Percentiles rank a stretch among this genome's conserved stretches.
These are phyloP conservation scores for Galaxea fascicularis DNA, from an alignment of 92 coral and sea anemone species.

Conservation along the genomic window DNA sequence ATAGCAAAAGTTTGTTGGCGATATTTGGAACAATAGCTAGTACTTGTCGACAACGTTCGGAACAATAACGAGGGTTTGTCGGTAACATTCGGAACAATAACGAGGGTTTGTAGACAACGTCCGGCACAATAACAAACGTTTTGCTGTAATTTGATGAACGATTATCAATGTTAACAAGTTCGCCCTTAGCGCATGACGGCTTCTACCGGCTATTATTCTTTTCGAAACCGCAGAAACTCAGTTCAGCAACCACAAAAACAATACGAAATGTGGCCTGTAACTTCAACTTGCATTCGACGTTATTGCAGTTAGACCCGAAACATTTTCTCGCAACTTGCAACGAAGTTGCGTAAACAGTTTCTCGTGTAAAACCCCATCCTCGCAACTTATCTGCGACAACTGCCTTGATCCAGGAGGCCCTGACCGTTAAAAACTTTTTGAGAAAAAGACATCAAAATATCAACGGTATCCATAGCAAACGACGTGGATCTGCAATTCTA, in stretches of 20 bases:
- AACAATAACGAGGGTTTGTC: background rate
- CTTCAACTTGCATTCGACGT: too few species aligned
- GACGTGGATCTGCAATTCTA: background rate
- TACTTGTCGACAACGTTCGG: background rate
- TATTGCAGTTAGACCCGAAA: too few species aligned
- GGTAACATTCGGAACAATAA: background rate
- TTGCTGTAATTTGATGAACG: background rate
- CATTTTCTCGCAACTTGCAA: too few species aligned
- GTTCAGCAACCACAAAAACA: too few species aligned
- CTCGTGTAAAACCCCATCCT: too few species aligned
- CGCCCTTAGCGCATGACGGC: too few species aligned
- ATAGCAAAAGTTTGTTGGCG: background rate
- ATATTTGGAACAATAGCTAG: background rate
- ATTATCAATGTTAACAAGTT: background rate
- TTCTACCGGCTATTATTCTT: too few species aligned
- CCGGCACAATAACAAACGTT: background rate
- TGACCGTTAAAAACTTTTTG: background rate
- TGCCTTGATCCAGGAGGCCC: background rate
- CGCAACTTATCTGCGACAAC: too few species aligned
- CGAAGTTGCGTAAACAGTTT: too few species aligned
- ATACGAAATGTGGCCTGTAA: too few species aligned
- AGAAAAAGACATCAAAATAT: conserved; percentile 11
- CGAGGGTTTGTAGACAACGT: background rate
- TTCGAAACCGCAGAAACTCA: too few species aligned
- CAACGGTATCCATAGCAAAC: background rate